Evolutionary conservation across 92 coral and sea anemone species (phyloP), one percentile per base, ranked within the genome.

Genomic region (Parazoanthus atlanticus): DNA sequence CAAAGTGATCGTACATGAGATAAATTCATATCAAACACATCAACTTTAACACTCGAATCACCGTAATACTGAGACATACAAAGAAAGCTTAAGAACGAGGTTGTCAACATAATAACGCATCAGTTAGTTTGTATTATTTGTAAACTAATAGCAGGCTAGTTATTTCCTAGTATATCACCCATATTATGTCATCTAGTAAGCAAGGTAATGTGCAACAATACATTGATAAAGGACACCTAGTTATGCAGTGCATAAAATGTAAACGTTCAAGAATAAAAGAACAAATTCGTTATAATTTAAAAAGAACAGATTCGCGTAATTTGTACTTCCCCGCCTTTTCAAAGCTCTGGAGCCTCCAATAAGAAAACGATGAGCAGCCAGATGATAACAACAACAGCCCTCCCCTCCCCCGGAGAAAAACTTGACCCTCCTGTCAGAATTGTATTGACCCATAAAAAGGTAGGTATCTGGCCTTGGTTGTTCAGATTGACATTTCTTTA

Each of bases 351-450:
- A 71, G 79, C 3, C 85, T 15, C 69, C 72, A 93, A 88, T 73
- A 85, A 86, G 9, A 74, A 86, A 56, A 78, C 79, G 2, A 74
- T 94, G 28, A 91, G 91, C 84, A 92, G 95, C 82, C 91, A 92
- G 71, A 88, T 93, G 84, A 66, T 95, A 72, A 93, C 96, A 41
- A 91, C 93, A 56, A 93, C 92, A 54, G 89, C 89, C 56, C 78
- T 74, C 70, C 98, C 98, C 69, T 91, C 94, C 43, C 88, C 92
- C 28, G 91, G 91, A 28, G 88, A 90, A 25, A 79, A 73, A 10
- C 90, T 97, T 32, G 90, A 86, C n/a, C 99, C 99, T 3, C 98
- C 99, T 15, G 91, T 97, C 86, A 90, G 89, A 77, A 91, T 97
- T 66, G 96, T 94, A 64, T 78, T 97, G 33, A 88, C 98, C n/a